Base-by-base conservation (phyloP, 2,888 invertebrate species). In the Camponotus fellah region DNA sequence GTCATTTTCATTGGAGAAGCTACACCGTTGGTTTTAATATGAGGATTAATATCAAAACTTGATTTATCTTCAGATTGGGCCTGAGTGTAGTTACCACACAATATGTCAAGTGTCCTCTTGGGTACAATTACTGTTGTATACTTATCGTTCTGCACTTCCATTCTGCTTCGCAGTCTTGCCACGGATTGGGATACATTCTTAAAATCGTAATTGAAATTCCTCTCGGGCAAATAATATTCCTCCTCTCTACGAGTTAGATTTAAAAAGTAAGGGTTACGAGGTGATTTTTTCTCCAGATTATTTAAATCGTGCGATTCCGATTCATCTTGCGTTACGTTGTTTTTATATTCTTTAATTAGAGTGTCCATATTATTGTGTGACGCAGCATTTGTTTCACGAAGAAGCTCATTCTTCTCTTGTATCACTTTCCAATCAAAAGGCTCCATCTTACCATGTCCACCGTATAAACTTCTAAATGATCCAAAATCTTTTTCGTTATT, bases 351-450 rank as follows among this genome's bases (percentile, higher is more conserved):
- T n/a, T 14, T 32, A 32, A 9, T 58, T 32, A 53, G 12, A 9
- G 0, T 56, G 1, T 64, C 37, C 8, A 64, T 17, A 65, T 76
- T 53, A 64, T 75, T 17, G 43, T 5, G 17, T 10, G 32, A 12
- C 32, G 32, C 6, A 26, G 3, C 12, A 12, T 5, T 8, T 12
- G 14, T 5, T 56, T 2, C 32, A 1, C 14, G 3, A 66, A 26
- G 1, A 53, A n/a, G 2, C 9, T n/a, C 4, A 12, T 34, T 10
- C 3, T 40, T n/a, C 1, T 14, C 12, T 37, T 37, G 66, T 32
- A 77, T 32, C 9, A 40, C 0, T 3, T 56, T 71, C 79, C 79
- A 80, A 79, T 79, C 79, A 9, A 69, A 21, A 49, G 69, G 79
- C 8, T 37, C 37, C 43, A 56, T 80, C 2, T 8, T 21, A 62